Conservation (phyloP, 2,113 vertebrate species). For the Ceuthmochares aereus region DNA sequence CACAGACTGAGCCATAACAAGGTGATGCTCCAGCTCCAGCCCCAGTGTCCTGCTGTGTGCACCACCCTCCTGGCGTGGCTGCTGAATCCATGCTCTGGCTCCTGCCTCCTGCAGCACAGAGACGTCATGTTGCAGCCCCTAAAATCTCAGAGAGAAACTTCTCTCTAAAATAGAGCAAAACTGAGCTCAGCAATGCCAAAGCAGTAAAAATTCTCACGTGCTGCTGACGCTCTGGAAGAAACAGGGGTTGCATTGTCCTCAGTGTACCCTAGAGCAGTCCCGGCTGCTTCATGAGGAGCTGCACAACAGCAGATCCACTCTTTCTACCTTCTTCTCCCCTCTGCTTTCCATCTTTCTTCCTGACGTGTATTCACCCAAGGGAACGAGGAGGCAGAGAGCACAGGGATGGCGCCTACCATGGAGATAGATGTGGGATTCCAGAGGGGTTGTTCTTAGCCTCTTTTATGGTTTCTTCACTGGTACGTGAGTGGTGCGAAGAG, state of each 20-base stretch:
- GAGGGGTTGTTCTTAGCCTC: background rate
- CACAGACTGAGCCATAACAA: rapidly evolving
- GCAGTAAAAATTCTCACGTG: background rate
- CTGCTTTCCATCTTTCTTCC: background rate
- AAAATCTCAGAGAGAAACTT: background rate
- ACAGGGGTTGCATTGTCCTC: background rate
- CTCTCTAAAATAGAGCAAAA: background rate
- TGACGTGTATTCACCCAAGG: background rate
- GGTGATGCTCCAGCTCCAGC: background rate
- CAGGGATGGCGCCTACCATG: rapidly evolving
- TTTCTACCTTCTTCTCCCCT: background rate
- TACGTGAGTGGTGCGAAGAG: background rate
- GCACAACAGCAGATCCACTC: background rate
- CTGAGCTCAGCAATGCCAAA: background rate
- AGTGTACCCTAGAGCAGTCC: background rate
- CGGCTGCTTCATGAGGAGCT: background rate
- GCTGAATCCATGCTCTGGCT: background rate
- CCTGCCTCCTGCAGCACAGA: background rate
- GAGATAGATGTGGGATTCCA: background rate
- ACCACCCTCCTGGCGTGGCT: background rate
- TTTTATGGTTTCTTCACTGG: background rate
- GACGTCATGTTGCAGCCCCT: background rate
- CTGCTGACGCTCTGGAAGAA: background rate
- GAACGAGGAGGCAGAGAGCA: rapidly evolving
- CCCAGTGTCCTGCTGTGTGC: background rate